Percentiles rank a stretch among this genome's conserved stretches.
phyloP scores from a whole-genome alignment of 2,888 invertebrate species.

The Diarsia brunnea region DNA sequence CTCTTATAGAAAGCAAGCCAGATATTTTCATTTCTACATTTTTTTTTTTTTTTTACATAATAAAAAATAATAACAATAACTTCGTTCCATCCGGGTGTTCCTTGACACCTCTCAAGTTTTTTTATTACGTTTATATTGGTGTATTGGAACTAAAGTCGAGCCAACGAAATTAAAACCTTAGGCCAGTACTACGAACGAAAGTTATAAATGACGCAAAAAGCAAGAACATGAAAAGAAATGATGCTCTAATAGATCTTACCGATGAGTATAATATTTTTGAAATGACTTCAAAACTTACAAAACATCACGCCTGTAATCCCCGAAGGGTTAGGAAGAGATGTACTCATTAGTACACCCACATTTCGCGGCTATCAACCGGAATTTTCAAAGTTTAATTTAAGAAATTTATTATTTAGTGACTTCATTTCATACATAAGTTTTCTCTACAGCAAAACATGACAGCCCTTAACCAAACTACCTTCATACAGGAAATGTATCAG shows the following conservation, averaged over 20 bases:
- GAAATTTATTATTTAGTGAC: neutral
- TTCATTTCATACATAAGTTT: neutral
- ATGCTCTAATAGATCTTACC: neutral
- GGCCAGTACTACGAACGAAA: neutral
- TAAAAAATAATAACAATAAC: no score
- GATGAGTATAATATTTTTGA: no score
- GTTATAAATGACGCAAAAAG: neutral
- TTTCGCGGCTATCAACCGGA: no score
- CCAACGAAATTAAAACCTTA: neutral
- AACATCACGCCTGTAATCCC: no score
- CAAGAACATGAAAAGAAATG: neutral
- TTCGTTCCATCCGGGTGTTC: no score
- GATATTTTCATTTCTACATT: no score
- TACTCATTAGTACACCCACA: no score
- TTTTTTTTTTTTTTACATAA: no score
- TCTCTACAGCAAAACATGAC: neutral
- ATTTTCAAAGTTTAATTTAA: neutral
- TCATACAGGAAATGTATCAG: conserved; percentile 41
- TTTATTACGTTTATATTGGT: neutral
- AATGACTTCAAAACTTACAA: no score
- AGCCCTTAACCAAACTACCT: conserved; percentile 12
- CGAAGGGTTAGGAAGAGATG: no score
- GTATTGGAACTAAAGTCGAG: neutral
- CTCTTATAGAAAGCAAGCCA: no score
- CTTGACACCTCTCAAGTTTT: no score